Percentiles rank a stretch among this genome's conserved stretches.
Evolutionary conservation across 2,888 invertebrate genomes (phyloP).

Genomic region (Elgonia sp.): DNA sequence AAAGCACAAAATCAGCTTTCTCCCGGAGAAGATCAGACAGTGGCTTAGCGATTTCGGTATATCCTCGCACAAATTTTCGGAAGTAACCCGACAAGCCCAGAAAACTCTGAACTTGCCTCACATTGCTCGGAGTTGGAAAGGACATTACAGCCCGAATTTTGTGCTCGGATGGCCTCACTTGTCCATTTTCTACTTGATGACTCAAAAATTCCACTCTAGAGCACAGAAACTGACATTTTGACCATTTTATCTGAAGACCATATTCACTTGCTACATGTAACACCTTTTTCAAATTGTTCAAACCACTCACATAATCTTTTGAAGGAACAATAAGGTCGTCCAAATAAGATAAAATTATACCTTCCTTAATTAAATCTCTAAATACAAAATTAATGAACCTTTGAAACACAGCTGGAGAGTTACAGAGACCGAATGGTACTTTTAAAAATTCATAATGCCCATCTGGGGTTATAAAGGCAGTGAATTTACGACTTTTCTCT

Average conservation of each 20-base stretch:
- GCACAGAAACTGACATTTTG: conserved; percentile 74
- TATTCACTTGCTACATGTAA: conserved; percentile 66
- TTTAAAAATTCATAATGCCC: conserved; percentile 78
- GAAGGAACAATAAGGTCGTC: conserved; percentile 75
- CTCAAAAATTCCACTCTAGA: conserved; percentile 75
- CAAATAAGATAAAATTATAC: conserved; percentile 67
- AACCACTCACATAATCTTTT: conserved; percentile 37
- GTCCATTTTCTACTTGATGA: conserved; percentile 64
- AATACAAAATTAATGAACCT: conserved; percentile 74
- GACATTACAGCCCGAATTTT: conserved; percentile 72
- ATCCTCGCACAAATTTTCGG: neutral
- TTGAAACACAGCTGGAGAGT: conserved; percentile 77
- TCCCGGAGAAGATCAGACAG: too few species aligned
- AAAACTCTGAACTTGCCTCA: conserved; percentile 38
- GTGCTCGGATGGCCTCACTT: conserved; percentile 65
- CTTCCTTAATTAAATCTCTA: conserved; percentile 62
- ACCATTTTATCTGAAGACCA: conserved; percentile 76
- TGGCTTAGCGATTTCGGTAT: neutral
- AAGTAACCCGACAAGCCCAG: neutral
- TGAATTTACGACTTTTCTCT: conserved; percentile 75
- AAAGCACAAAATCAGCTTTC: neutral
- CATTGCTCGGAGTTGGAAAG: conserved; percentile 31
- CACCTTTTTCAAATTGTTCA: conserved; percentile 62
- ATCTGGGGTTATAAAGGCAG: conserved; percentile 77
- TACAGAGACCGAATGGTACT: conserved; percentile 78